Evolutionary conservation across 2,113 vertebrate genomes (phyloP), one percentile per base, ranked within the genome.

Genomic region (Lampris megalopsis): DNA sequence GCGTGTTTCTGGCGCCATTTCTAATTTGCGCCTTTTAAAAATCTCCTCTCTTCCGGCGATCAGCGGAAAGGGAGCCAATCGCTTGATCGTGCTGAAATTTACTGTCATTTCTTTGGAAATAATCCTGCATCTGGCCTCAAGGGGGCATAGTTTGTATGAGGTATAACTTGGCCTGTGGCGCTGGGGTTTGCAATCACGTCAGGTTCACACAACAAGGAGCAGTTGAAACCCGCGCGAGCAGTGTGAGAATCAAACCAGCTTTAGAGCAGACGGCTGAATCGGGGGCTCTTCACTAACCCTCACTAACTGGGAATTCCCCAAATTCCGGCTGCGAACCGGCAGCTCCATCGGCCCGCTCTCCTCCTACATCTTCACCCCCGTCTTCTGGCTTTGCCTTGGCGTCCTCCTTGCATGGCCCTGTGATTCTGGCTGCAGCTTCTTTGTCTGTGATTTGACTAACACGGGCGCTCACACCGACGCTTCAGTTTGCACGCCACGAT

Each of bases 401-500:
- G 8, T 67, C 48, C 47, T 35, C 41, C 45, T 68, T 87, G 85
- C 90, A 83, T 81, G 79, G 57, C 67, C 24, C 35, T 35, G 11
- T 42, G 9, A 61, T 71, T 80, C 24, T 40, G 63, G 68, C 78
- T 67, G 52, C 54, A 47, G 68, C 45, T 24, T 24, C 37, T 35
- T 13, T n/a, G 5, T 68, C 54, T 59, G 1, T 43, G 38, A 63
- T 11, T 49, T 13, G 40, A 10, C 36, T 47, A 3, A 49, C 4
- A 11, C 42, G 52, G 10, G 2, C 10, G 50, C 50, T 53, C 9
- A 4, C 47, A 36, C 24, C 48, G 11, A 10, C 5, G 8, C 58
- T 64, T 67, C 40, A 48, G 52, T 66, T 47, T 69, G 40, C 63
- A 13, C n/a, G 11, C 4, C 10, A 53, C 11, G 24, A n/a, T 13